Base-by-base conservation (phyloP, 2,113 vertebrate genomes). In the Lethenteron reissneri region DNA sequence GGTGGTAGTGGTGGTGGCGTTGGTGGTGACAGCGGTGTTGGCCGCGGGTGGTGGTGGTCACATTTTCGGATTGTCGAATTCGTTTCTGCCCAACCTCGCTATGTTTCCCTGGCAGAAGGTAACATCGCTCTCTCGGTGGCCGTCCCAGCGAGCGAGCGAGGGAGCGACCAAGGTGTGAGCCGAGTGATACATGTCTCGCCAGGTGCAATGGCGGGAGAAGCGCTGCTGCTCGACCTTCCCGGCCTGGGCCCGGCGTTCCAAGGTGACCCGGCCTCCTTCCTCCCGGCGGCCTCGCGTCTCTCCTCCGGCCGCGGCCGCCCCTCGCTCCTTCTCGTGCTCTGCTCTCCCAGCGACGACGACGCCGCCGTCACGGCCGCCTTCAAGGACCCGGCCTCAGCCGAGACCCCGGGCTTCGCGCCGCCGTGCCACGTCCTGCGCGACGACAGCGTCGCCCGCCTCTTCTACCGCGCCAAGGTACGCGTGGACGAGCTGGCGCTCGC, bases 391-490 rank as follows among this genome's bases (percentile, higher is more conserved):
- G 74, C 9, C 56, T 73, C 57, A 56, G 75, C 11, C 73, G 58
- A 11, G 62, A 73, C 15, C 14, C 25, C 2, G 25, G n/a, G 64
- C 60, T 81, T 25, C 75, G 75, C 58, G 71, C 71, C 78, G 78
- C 76, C 21, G 71, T 81, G 25, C 58, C 80, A 82, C 60, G 76
- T 82, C 11, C 72, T 91, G 69, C 68, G 12, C 71, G 75, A 77
- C 12, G 59, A 72, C 57, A 85, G 77, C 71, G 75, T 79, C 56
- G 79, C 81, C 64, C 83, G 83, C 72, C 76, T 77, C 59, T 74
- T 91, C 72, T 89, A 85, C 78, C 75, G 76, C 0, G 72, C 94
- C 77, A 97, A 97, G 75, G 79, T 80, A 74, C 82, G 77, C 14
- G 70, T 88, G 57, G 92, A 97, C 77, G 76, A 78, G 73, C 79